Conservation (phyloP, 2,888 invertebrate genomes). For the Harpagoxenus sublaevis region DNA sequence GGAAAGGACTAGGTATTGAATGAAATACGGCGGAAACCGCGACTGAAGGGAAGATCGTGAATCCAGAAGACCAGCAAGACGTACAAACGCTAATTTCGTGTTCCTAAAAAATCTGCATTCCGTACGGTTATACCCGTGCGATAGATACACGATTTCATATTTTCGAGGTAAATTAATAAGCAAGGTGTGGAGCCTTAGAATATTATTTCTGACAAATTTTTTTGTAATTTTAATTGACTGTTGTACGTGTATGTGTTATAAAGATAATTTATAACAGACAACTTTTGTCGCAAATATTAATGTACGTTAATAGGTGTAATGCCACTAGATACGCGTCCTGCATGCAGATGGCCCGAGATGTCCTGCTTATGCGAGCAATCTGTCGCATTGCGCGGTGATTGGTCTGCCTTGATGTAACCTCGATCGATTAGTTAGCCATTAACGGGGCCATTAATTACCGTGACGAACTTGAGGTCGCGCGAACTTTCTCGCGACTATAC, state of each 20-base stretch:
- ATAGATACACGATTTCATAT: not conserved
- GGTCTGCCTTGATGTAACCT: constrained; percentile 54
- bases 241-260: not conserved
- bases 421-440: constrained; percentile 54
- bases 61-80: not conserved
- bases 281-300: not conserved
- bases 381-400: constrained; percentile 57
- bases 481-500: constrained; percentile 41
- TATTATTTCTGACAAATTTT: not conserved
- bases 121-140: not conserved
- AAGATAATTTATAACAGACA: not conserved
- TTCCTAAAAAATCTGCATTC: not conserved
- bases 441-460: constrained; percentile 47
- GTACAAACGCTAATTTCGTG: not conserved
- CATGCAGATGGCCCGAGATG: constrained; percentile 25
- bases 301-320: not conserved
- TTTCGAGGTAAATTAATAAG: not conserved
- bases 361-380: constrained; percentile 52
- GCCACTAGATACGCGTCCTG: constrained; percentile 13
- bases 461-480: constrained; percentile 50
- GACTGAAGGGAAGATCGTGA: constrained; percentile 37
- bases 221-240: not conserved
- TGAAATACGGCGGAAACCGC: constrained; percentile 31
- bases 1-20: constrained; percentile 11
- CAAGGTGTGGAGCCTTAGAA: not conserved